Conservation (phyloP, 1,140 invertebrate genomes). For the Lethrus apterus region DNA sequence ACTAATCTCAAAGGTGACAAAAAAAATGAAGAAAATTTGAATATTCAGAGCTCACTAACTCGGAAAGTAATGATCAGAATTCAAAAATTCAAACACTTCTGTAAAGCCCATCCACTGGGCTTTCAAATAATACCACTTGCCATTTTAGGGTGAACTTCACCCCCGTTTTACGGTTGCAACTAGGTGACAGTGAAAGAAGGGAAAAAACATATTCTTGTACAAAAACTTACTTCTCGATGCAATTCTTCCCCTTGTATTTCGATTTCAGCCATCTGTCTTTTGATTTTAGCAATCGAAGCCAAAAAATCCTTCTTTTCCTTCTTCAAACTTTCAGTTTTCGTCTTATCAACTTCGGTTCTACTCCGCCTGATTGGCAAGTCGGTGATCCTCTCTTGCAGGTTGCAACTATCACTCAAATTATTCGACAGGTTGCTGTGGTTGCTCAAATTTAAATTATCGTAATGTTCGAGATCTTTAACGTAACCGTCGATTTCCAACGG, state of each 20-base stretch:
- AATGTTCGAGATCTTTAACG: neutral
- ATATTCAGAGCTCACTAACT: too few relatives aligned
- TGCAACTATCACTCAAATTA: neutral
- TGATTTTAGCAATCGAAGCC: slow-evolving; percentile 54
- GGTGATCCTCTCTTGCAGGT: neutral
- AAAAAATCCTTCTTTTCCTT: slow-evolving; percentile 51
- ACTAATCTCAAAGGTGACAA: too few relatives aligned
- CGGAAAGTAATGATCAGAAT: too few relatives aligned
- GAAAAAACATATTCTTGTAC: neutral
- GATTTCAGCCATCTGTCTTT: slow-evolving; percentile 69
- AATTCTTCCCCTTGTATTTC: slow-evolving; percentile 78
- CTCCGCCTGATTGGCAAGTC: neutral
- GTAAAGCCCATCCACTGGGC: too few relatives aligned
- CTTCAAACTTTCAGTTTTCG: slow-evolving; percentile 45
- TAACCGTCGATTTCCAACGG: slow-evolving; percentile 22
- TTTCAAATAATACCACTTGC: too few relatives aligned
- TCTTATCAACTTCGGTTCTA: slow-evolving; percentile 24
- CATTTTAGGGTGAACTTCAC: too few relatives aligned
- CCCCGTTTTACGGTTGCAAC: too few relatives aligned
- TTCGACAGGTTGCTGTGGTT: neutral
- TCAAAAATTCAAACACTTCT: too few relatives aligned
- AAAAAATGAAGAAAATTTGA: too few relatives aligned
- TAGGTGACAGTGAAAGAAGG: too few relatives aligned
- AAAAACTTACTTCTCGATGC: slow-evolving; percentile 60
- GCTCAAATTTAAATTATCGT: slow-evolving; percentile 25